Conservation (phyloP, 2,888 invertebrate species). For the Pycnomerus fuliginosus region DNA sequence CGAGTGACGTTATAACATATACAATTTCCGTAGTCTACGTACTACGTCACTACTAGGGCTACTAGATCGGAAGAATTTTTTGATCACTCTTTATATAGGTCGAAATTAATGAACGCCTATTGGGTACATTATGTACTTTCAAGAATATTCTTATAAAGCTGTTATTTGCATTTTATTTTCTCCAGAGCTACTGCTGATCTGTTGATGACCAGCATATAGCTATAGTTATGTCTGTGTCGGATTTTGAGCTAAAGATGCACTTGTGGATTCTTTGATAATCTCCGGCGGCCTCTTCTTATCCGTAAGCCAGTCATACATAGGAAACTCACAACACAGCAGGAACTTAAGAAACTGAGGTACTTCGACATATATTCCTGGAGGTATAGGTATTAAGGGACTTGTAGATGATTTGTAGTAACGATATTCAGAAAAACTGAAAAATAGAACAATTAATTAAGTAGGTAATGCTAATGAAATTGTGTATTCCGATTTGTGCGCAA, state of each 20-base stretch:
- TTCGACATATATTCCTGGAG: slow-evolving; percentile 83
- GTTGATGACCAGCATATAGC: slow-evolving; percentile 50
- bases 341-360: slow-evolving; percentile 82
- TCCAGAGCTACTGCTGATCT: slow-evolving; percentile 29
- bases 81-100: no score
- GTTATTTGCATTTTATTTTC: slow-evolving; percentile 33
- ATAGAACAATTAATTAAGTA: slow-evolving; percentile 11
- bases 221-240: slow-evolving; percentile 71
- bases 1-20: no score
- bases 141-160: no score
- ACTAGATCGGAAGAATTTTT: no score
- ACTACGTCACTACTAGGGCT: no score
- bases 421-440: slow-evolving; percentile 75
- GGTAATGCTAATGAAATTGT: no score
- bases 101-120: no score
- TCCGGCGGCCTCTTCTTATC: slow-evolving; percentile 54
- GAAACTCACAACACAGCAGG: slow-evolving; percentile 84
- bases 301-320: slow-evolving; percentile 78
- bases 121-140: no score
- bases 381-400: slow-evolving; percentile 86
- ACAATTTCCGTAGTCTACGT: no score
- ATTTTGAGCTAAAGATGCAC: slow-evolving; percentile 65
- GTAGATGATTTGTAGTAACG: slow-evolving; percentile 85
- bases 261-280: slow-evolving; percentile 69
- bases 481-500: no score